Base-by-base conservation (phyloP, 2,888 invertebrate genomes). In the Drosophila koepferae region DNA sequence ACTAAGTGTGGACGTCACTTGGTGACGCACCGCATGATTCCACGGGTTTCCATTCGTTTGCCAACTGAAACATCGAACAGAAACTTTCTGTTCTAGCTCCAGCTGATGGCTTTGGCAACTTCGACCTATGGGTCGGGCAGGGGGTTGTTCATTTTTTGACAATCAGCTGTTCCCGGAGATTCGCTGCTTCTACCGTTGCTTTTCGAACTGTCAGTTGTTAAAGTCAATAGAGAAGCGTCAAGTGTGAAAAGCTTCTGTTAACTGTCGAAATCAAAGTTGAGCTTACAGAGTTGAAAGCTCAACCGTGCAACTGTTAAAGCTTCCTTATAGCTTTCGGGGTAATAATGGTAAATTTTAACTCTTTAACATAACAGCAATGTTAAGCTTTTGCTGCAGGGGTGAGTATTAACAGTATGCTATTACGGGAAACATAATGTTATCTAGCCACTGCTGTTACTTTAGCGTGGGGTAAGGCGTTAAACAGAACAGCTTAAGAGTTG, bases 11-110 rank as follows among this genome's bases (percentile, higher is more conserved):
- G 54, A 81, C 77, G 86, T 85, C 82, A 77, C 77, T 87, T 68
- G 88, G 83, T 88, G 83, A 84, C 83, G 83, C 88, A 84, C 82
- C 85, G 82, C 82, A 78, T 81, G 71, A 23, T 75, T 81, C 72
- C 65, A 74, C 74, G 60, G 65, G 68, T 51, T 72, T 77, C 78
- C 64, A 67, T 78, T 64, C 66, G 81, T 60, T 63, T 77, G 65
- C 53, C 49, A 80, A 81, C 79, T 80, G 70, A 71, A 71, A 63
- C 64, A 63, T 73, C 70, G 46, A 64, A 49, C 56, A 55, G 65
- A 68, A 80, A 74, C 62, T 80, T 81, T 64, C 74, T 79, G 67
- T 71, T 78, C 49, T 67, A 59, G 46, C 67, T 62, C 56, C 86
- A 82, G 83, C 86, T 86, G 82, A 58, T 80, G 49, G 51, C 38